Base-by-base conservation (phyloP, 2,113 vertebrate species). In the Toxotes jaculatrix region DNA sequence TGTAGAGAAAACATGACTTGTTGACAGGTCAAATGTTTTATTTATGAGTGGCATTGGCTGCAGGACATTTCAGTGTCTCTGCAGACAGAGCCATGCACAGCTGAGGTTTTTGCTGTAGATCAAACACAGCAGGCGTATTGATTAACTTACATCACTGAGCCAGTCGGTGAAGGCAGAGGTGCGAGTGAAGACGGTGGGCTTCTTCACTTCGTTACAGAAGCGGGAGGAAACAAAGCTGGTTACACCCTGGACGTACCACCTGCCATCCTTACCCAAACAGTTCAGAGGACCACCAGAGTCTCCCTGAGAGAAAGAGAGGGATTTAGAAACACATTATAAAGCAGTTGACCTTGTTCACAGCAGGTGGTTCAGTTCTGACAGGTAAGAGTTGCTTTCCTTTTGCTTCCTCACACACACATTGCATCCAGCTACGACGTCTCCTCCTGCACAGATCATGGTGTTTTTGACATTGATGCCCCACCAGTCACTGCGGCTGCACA, bases 351-450 rank as follows among this genome's bases (percentile, higher is more conserved):
- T 56, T 31, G 16, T 36, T 57, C 11, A 45, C 10, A 12, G 40
- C 61, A 68, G 63, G 36, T 8, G 1, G 55, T 49, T 76, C 43
- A 59, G 21, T 5, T 59, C 21, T 42, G 64, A 72, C n/a, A 49
- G 62, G 43, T 43, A 34, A 7, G 57, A 47, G 42, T 7, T 47
- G 23, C n/a, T 13, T 51, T 66, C 43, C 14, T 60, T 32, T 47
- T 7, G 45, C 13, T 67, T 51, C 17, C 14, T 83, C 51, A 91
- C 97, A 91, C 97, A 91, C 87, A 98, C 97, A 0, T 95, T 96
- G 91, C 97, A 98, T 4, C 95, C 93, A 0, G 96, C 93, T 0
- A 95, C 12, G 0, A 93, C 90, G 0, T 96, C 96, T 40, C 91
- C 91, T 62, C 93, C 92, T 2, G 89, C 93, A 27, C 92, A 94